Evolutionary conservation across 2,113 vertebrate species (phyloP), one percentile per base, ranked within the genome.

Genomic region (Cebus imitator): DNA sequence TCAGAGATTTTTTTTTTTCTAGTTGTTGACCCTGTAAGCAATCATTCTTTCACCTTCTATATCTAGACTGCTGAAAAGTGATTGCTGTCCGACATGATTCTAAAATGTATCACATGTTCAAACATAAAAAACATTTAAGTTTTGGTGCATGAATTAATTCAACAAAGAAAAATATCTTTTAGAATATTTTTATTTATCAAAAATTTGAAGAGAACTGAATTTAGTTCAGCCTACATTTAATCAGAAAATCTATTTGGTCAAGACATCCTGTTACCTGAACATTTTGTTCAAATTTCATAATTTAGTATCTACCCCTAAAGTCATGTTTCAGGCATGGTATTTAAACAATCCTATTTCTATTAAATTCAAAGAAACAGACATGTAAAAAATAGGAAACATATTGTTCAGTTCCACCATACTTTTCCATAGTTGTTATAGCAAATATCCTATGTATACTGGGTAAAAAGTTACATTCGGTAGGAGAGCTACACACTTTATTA

Each of bases 201-300:
- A 90, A 48, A 37, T 27, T 64, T 76, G 43, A 95, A 75, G 32
- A 89, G 79, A 96, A 92, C 13, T 88, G 43, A 96, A 85, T 81
- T 85, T 88, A 90, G 18, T 45, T 68, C 37, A 91, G 13, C 35
- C 13, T 92, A 61, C 25, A 72, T 91, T 93, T 91, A 82, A 88
- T 91, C 50, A 88, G 57, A 80, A 88, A 96, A 91, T 89, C 23
- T 14, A 64, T 55, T 88, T 76, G 16, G 25, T 90, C 37, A 82
- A 95, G 37, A 72, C 61, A 89, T 87, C n/a, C 27, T 95, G 45
- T 82, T 94, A 16, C 20, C 21, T 94, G 70, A 84, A 5, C 20
- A 73, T 91, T 96, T 94, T 81, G n/a, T 72, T 78, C 57, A 78
- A 7, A 11, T 48, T 94, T 92, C 25, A 87, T 79, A 66, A 66